Evolutionary conservation across 2,113 vertebrate genomes (phyloP), one percentile per base, ranked within the genome.

Genomic region (Stegostoma tigrinum): DNA sequence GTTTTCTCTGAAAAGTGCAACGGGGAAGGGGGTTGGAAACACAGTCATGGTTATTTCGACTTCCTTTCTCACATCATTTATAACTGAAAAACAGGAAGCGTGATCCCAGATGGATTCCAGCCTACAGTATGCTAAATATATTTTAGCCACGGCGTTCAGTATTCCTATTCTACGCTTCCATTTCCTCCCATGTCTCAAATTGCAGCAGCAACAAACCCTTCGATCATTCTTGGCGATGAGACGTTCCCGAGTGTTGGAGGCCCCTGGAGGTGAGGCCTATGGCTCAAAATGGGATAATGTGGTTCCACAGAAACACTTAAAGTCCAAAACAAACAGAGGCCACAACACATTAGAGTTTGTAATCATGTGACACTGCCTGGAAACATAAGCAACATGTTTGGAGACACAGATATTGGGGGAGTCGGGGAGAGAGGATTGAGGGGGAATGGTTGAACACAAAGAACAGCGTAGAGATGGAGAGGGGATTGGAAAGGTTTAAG

Each of bases 31-130:
- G 17, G 38, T 17, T 42, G 85, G 23, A 27, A 87, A 87, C 2
- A 21, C 10, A 19, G 48, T 91, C n/a, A 10, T 17, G 19, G 8
- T 42, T 72, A 70, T 95, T 95, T 95, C 94, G 0, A 72, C 72
- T 72, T 95, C 94, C 67, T 72, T 27, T 72, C 67, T 72, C 67
- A 95, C 66, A 72, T 95, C 2, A 17, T 72, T 66, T 72, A 48
- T 14, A 48, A 95, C 27, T 72, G 94, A 72, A 95, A 95, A 95
- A 94, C 67, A 95, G 94, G 94, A 70, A 95, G 17, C n/a, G 2
- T 15, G 24, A 45, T 48, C 94, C 67, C 89, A 91, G 61, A 91
- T 91, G 17, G 7, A 34, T 91, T 38, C 55, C 61, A n/a, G 21
- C 17, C 5, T 14, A 5, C 87, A 90, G 2, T 17, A 4, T 68